These are phyloP conservation scores for Agrochola lota DNA, from an alignment of 2,888 invertebrate species.

Conservation along the genomic window DNA sequence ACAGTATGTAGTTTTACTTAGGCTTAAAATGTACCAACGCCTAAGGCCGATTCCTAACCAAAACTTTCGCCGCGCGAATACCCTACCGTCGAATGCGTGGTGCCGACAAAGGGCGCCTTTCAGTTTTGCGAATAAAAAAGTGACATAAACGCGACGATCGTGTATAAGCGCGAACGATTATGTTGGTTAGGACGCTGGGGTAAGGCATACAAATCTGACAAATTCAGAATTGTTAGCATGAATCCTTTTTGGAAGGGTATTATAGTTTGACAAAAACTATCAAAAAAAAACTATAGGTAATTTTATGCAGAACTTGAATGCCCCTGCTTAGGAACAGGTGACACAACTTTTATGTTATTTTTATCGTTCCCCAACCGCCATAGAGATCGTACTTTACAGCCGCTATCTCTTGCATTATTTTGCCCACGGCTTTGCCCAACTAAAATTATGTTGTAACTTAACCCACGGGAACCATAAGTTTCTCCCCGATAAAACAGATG, in stretches of 20 bases:
- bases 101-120: too few relatives aligned
- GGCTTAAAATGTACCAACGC: neutral
- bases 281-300: neutral
- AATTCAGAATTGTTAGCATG: neutral
- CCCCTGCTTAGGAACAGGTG: neutral
- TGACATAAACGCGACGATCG: too few relatives aligned
- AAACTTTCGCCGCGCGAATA: neutral
- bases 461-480: slow-evolving; percentile 57
- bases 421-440: slow-evolving; percentile 44
- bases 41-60: neutral
- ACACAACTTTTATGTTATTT: slow-evolving; percentile 27
- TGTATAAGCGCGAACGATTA: too few relatives aligned
- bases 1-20: neutral
- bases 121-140: too few relatives aligned
- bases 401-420: slow-evolving; percentile 59
- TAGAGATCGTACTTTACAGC: slow-evolving; percentile 25
- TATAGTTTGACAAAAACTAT: too few relatives aligned
- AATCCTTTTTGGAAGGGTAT: neutral
- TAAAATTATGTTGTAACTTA: slow-evolving; percentile 52
- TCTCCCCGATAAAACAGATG: slow-evolving; percentile 46
- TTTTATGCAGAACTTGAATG: neutral
- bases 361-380: slow-evolving; percentile 40
- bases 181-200: too few relatives aligned
- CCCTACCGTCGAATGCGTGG: neutral
- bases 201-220: neutral